These are phyloP conservation scores for Sebastes trivittatus DNA, from an alignment of 2,797 vertebrate species.

Conservation along the genomic window DNA sequence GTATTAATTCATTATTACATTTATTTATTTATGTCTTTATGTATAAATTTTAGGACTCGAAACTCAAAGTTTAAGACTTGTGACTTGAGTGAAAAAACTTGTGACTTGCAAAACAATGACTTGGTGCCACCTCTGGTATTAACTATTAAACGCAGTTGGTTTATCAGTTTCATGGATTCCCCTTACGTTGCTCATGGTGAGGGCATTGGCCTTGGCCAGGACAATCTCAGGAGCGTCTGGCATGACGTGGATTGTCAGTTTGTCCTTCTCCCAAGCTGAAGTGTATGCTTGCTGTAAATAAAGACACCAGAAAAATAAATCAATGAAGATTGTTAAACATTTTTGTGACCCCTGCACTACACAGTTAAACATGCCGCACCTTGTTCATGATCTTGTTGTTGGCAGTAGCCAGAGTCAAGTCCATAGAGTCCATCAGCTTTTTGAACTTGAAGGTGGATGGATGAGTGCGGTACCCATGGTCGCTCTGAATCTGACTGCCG, in stretches of 20 bases:
- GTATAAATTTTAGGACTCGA: background rate
- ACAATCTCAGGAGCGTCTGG: slow-evolving; percentile 92
- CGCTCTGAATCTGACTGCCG: slow-evolving; percentile 87
- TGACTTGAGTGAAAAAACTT: background rate
- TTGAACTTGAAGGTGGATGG: slow-evolving; percentile 86
- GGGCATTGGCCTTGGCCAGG: slow-evolving; percentile 83
- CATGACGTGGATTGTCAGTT: slow-evolving; percentile 90
- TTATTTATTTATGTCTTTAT: too few species aligned
- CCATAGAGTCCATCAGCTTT: slow-evolving; percentile 91
- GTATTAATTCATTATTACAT: too few species aligned
- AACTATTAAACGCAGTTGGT: background rate
- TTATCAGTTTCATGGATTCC: background rate
- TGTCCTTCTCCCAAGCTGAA: slow-evolving; percentile 93
- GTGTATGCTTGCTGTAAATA: slow-evolving; percentile 89
- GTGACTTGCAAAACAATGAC: background rate
- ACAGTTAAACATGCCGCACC: slow-evolving; percentile 53
- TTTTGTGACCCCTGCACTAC: background rate
- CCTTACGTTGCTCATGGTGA: slow-evolving; percentile 81
- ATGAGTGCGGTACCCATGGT: slow-evolving; percentile 87
- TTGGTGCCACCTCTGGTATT: background rate
- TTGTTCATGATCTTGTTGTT: slow-evolving; percentile 91
- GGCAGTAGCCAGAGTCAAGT: slow-evolving; percentile 85
- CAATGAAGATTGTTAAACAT: background rate
- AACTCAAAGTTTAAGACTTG: background rate
- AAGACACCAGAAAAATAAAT: slow-evolving; percentile 15